Evolutionary conservation across 2,113 vertebrate genomes (phyloP).

Genomic region (Urocolius indicus): DNA sequence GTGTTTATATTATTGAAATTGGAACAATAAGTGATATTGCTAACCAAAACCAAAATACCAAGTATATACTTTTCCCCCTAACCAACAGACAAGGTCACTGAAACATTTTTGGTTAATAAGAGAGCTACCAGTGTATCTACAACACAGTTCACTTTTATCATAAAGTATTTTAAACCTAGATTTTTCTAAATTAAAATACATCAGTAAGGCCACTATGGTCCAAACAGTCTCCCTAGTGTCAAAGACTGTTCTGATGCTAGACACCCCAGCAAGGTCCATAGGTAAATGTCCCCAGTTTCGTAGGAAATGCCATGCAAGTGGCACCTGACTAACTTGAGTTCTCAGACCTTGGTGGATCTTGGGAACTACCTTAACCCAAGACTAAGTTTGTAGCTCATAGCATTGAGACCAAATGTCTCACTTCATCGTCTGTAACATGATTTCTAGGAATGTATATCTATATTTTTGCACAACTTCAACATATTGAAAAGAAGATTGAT

Average conservation of each 20-base stretch:
- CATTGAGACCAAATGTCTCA: neutral
- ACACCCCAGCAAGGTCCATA: neutral
- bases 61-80: neutral
- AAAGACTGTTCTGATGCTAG: neutral
- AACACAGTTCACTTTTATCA: neutral
- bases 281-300: neutral
- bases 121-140: neutral
- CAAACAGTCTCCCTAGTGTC: too few species aligned
- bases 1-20: neutral
- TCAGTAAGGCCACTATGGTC: neutral
- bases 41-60: neutral
- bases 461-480: neutral
- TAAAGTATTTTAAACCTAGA: neutral
- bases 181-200: neutral
- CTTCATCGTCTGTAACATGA: neutral
- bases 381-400: neutral
- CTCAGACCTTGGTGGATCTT: neutral
- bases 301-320: neutral
- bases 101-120: neutral
- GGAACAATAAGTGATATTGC: neutral
- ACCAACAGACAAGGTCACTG: neutral
- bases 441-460: neutral
- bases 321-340: neutral
- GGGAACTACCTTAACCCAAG: neutral
- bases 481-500: neutral